Conservation (phyloP, 2,113 vertebrate genomes). For the Syrmaticus mikado region DNA sequence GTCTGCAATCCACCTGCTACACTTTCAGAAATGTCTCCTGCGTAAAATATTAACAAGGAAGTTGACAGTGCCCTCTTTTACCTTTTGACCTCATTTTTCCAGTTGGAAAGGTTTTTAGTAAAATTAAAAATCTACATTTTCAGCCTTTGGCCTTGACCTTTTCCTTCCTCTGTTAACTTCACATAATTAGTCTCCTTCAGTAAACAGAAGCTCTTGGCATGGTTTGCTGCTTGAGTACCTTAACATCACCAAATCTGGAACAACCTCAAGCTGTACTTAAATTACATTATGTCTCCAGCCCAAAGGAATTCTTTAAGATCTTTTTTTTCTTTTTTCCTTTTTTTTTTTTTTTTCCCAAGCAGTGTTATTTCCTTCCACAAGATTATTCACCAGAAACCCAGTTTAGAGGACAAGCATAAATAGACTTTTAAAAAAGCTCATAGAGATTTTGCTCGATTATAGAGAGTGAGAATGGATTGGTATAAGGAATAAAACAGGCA, state of each 20-base stretch:
- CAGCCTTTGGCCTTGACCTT: constrained; percentile 18
- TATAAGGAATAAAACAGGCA: background rate
- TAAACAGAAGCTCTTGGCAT: background rate
- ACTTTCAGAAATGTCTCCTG: background rate
- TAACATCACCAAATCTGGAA: background rate
- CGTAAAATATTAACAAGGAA: background rate
- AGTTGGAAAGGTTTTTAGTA: background rate
- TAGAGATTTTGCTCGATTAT: background rate
- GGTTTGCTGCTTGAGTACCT: background rate
- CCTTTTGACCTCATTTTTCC: background rate
- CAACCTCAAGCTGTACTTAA: constrained; percentile 27
- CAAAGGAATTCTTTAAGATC: background rate
- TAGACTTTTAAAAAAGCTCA: background rate
- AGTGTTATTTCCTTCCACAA: background rate
- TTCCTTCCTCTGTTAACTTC: background rate
- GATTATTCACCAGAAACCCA: background rate
- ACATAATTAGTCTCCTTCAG: background rate
- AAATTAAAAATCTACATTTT: background rate
- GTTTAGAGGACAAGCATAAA: background rate
- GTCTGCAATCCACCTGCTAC: background rate
- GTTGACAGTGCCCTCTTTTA: background rate
- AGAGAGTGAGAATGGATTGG: background rate
- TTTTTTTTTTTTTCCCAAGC: background rate
- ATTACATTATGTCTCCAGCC: background rate
- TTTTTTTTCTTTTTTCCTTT: background rate